These are phyloP conservation scores for Naja naja DNA, from an alignment of 2,113 vertebrate genomes.

Conservation along the genomic window DNA sequence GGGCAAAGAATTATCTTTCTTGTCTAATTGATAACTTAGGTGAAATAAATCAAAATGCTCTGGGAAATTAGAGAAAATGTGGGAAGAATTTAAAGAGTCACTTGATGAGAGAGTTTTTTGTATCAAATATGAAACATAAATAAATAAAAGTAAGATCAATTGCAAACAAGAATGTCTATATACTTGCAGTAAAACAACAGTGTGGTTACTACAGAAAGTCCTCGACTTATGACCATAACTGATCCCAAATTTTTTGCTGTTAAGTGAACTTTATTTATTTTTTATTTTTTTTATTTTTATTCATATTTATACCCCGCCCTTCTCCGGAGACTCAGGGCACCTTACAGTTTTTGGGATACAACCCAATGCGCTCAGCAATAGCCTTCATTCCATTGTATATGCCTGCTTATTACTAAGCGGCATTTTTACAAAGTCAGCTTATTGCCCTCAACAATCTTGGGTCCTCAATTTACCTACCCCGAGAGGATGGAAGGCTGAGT, in stretches of 20 bases:
- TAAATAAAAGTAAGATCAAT: neutral
- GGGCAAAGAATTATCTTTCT: neutral
- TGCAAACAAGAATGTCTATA: neutral
- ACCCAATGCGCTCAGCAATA: no score
- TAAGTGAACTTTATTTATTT: no score
- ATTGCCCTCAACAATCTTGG: no score
- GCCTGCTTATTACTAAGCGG: no score
- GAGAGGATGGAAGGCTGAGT: no score
- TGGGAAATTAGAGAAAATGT: neutral
- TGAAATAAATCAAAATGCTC: neutral
- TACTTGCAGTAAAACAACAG: neutral
- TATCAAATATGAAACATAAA: neutral
- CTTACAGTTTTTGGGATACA: no score
- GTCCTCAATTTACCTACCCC: no score
- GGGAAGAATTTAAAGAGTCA: neutral
- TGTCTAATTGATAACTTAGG: neutral
- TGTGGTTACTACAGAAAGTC: neutral
- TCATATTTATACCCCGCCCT: no score
- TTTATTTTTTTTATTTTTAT: no score
- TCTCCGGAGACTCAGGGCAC: no score
- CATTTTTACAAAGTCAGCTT: no score
- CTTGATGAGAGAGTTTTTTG: neutral
- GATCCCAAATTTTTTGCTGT: neutral
- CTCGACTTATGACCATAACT: neutral
- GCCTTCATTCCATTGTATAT: no score